phyloP scores from a whole-genome alignment of 2,797 vertebrate genomes.

The Mus caroli region DNA sequence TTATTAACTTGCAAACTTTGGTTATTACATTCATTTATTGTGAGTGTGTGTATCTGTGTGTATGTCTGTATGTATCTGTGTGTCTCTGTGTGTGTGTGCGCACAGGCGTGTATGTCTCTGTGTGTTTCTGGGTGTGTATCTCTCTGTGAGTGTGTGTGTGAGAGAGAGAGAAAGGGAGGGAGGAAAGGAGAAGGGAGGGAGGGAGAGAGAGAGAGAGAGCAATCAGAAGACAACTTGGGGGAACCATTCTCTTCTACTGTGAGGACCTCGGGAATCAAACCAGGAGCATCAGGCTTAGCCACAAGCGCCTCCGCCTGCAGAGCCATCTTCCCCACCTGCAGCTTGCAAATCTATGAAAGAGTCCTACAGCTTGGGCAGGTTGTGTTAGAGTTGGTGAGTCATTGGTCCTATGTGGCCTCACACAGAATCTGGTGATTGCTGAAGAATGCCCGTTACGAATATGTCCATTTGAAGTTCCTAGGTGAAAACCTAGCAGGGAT shows the following conservation, averaged over 20 bases:
- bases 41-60: neutral
- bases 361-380: neutral
- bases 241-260: neutral
- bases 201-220: too few relatives aligned
- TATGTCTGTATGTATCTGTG: neutral
- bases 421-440: neutral
- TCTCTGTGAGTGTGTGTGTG: neutral
- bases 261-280: neutral
- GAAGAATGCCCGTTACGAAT: neutral
- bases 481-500: neutral
- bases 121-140: neutral
- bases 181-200: too few relatives aligned
- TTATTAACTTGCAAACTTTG: neutral
- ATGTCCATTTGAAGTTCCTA: neutral
- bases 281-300: neutral
- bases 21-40: neutral
- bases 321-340: neutral
- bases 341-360: neutral
- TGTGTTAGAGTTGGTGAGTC: neutral
- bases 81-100: neutral
- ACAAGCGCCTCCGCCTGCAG: neutral
- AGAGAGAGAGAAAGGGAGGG: too few relatives aligned
- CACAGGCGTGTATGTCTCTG: neutral
- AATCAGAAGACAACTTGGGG: neutral
- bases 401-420: neutral